Conservation (phyloP, 2,113 vertebrate genomes). For the Amblyopsis rosae region DNA sequence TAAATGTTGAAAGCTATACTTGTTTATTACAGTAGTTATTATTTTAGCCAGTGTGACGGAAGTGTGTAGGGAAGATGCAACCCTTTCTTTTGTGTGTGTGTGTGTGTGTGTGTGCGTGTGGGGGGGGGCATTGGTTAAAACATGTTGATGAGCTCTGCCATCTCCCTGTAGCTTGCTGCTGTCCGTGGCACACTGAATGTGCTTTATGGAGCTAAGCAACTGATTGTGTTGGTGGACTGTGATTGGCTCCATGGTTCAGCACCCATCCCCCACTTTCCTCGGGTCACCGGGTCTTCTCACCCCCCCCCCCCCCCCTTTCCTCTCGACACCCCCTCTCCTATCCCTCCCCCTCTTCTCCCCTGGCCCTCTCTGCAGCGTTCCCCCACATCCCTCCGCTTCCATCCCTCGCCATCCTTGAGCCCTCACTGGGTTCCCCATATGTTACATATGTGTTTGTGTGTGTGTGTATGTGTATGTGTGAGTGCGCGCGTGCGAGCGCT, state of each 20-base stretch:
- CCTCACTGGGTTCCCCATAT: background rate
- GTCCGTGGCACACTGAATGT: too few species aligned
- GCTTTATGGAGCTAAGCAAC: background rate
- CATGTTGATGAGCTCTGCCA: too few species aligned
- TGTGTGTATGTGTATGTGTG: slow-evolving; percentile 20
- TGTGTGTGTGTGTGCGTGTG: too few species aligned
- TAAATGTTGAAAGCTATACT: too few species aligned
- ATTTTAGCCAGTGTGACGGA: too few species aligned
- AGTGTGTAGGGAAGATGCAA: too few species aligned
- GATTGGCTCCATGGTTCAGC: background rate
- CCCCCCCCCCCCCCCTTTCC: background rate
- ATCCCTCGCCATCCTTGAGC: background rate
- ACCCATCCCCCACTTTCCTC: too few species aligned
- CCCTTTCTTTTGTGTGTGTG: too few species aligned
- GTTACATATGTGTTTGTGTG: slow-evolving; percentile 4
- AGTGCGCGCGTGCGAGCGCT: too few species aligned
- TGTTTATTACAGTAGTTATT: too few species aligned
- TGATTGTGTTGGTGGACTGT: background rate
- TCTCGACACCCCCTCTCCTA: background rate
- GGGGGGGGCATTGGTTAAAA: too few species aligned
- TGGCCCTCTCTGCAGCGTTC: background rate
- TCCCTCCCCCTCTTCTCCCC: background rate
- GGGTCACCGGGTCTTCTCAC: background rate
- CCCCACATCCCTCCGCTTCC: background rate
- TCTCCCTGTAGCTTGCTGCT: too few species aligned